phyloP scores from a whole-genome alignment of 2,888 invertebrate species.

The Lissonota sp. region DNA sequence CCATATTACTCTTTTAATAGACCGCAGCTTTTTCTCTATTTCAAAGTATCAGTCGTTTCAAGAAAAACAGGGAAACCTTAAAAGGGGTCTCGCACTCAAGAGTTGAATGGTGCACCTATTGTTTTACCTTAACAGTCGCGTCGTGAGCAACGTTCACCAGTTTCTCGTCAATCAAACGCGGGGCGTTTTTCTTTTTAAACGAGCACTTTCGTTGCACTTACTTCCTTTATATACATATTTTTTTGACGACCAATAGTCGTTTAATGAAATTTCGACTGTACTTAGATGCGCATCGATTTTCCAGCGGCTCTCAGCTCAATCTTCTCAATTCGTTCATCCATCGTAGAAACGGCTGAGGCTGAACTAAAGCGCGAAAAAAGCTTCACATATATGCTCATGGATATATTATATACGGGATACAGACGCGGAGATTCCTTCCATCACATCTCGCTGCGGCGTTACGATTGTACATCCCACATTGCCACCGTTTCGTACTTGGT shows the following conservation, averaged over 20 bases:
- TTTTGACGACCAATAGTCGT: slow-evolving; percentile 34
- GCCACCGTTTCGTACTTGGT: slow-evolving; percentile 13
- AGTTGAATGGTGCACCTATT: too few species aligned
- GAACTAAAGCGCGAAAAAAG: slow-evolving; percentile 4
- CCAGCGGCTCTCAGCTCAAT: neutral
- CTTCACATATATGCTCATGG: slow-evolving; percentile 1
- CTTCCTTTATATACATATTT: too few species aligned
- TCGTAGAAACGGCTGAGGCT: slow-evolving; percentile 2
- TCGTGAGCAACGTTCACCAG: slow-evolving; percentile 47
- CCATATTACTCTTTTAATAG: too few species aligned
- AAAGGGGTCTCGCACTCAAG: too few species aligned
- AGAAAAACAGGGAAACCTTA: too few species aligned
- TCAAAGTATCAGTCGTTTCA: too few species aligned
- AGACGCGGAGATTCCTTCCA: neutral
- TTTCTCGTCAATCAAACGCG: slow-evolving; percentile 49
- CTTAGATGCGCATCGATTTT: slow-evolving; percentile 70
- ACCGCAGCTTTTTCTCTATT: too few species aligned
- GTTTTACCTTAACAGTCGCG: slow-evolving; percentile 61
- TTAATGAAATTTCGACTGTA: slow-evolving; percentile 22
- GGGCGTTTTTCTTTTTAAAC: too few species aligned
- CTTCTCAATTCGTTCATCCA: slow-evolving; percentile 9
- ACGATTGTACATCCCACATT: slow-evolving; percentile 9
- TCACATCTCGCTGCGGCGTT: neutral
- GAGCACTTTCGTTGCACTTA: too few species aligned
- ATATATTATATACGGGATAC: neutral